Conservation (phyloP, 2,797 vertebrate genomes). For the Pseudochirops cupreus region DNA sequence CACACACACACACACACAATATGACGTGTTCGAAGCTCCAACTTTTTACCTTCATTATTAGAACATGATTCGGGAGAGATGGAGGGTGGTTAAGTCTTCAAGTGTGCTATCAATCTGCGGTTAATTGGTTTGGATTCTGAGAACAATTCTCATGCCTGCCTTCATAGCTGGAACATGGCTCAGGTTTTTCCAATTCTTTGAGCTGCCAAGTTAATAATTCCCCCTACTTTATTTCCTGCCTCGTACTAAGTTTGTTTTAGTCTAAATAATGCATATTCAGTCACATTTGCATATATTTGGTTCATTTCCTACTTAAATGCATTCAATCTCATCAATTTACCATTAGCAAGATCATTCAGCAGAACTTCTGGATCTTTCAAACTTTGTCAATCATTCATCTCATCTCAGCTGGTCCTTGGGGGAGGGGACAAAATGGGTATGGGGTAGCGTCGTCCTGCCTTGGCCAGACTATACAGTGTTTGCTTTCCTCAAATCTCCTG, state of each 20-base stretch:
- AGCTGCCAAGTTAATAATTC: slow-evolving; percentile 83
- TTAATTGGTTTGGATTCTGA: slow-evolving; percentile 79
- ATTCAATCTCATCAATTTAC: slow-evolving; percentile 69
- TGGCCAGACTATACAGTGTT: background rate
- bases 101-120: slow-evolving; percentile 64
- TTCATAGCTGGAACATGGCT: slow-evolving; percentile 73
- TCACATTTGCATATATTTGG: slow-evolving; percentile 76
- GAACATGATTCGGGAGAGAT: slow-evolving; percentile 47
- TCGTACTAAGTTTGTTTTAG: slow-evolving; percentile 79
- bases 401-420: slow-evolving; percentile 43
- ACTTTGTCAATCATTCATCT: slow-evolving; percentile 68
- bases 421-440: background rate
- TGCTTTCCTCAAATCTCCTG: background rate
- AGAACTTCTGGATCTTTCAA: slow-evolving; percentile 50
- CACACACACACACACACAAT: background rate
- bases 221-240: slow-evolving; percentile 81
- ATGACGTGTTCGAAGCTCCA: background rate
- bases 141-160: slow-evolving; percentile 75
- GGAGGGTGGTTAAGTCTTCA: slow-evolving; percentile 31
- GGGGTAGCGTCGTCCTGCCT: background rate
- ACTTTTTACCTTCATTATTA: slow-evolving; percentile 59
- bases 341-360: slow-evolving; percentile 65
- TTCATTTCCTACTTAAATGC: slow-evolving; percentile 69
- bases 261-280: slow-evolving; percentile 82
- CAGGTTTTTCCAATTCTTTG: slow-evolving; percentile 77